A percentile compares a stretch with the other conserved stretches of the same genome.
phyloP scores from a whole-genome alignment of 2,888 invertebrate genomes.

The Eledone cirrhosa region DNA sequence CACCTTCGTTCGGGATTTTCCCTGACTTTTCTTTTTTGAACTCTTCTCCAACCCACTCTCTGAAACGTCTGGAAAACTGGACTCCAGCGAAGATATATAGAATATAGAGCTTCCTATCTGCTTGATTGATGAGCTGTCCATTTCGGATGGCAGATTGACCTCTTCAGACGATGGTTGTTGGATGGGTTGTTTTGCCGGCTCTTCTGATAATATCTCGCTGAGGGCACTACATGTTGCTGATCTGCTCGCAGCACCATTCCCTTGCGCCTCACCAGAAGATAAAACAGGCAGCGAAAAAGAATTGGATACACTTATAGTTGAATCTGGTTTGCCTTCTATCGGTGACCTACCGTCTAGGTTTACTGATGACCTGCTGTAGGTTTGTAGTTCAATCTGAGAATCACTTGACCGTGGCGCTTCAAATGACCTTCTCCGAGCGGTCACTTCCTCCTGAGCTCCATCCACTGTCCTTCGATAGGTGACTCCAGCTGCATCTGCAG shows the following conservation, averaged over 20 bases:
- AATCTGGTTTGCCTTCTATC: slow-evolving; percentile 43
- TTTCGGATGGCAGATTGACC: slow-evolving; percentile 8
- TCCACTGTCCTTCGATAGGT: slow-evolving; percentile 54
- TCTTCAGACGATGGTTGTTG: background rate
- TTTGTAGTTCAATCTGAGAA: slow-evolving; percentile 31
- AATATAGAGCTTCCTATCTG: background rate
- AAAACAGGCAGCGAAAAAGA: slow-evolving; percentile 55
- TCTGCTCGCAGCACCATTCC: slow-evolving; percentile 34
- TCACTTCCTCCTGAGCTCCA: slow-evolving; percentile 25
- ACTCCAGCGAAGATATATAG: background rate
- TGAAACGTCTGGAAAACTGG: background rate
- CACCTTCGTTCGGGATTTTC: slow-evolving; percentile 40
- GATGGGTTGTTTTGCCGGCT: slow-evolving; percentile 8
- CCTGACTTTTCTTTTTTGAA: slow-evolving; percentile 33
- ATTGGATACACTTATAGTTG: slow-evolving; percentile 46
- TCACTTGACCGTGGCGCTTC: slow-evolving; percentile 37
- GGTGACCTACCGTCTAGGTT: slow-evolving; percentile 17
- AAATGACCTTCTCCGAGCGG: slow-evolving; percentile 35
- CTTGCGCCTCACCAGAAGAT: slow-evolving; percentile 37
- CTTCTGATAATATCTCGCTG: slow-evolving; percentile 5
- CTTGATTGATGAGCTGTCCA: background rate
- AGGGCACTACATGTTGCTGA: slow-evolving; percentile 43
- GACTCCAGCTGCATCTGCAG: slow-evolving; percentile 35
- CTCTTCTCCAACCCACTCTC: background rate
- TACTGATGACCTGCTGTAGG: slow-evolving; percentile 38